phyloP scores from a whole-genome alignment of 2,888 invertebrate species.

The Drosophila monieri region DNA sequence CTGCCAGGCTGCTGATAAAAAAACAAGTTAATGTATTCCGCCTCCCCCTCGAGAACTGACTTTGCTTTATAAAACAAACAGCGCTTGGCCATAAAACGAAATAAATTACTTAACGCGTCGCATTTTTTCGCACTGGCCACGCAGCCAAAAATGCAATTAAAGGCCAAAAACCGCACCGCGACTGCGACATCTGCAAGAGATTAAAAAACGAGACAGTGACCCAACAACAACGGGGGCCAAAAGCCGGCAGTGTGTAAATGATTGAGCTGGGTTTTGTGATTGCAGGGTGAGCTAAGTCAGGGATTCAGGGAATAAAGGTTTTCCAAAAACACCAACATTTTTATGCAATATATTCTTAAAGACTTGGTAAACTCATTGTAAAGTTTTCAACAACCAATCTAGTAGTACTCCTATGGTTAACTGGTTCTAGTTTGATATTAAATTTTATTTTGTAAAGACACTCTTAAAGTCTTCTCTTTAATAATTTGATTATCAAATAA shows the following conservation, averaged over 20 bases:
- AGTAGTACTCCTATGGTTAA: too few species aligned
- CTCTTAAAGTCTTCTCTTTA: too few species aligned
- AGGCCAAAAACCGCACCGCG: constrained; percentile 47
- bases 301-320: not conserved
- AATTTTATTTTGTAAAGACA: too few species aligned
- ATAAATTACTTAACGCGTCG: constrained; percentile 63
- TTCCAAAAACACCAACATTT: not conserved
- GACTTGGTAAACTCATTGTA: not conserved
- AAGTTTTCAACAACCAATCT: not conserved
- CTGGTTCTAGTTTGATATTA: too few species aligned
- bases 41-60: constrained; percentile 16
- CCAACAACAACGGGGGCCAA: constrained; percentile 10
- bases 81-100: constrained; percentile 50
- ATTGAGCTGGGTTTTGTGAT: constrained; percentile 39
- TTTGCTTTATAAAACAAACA: constrained; percentile 28
- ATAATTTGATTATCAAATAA: not conserved
- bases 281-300: constrained; percentile 17
- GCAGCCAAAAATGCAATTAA: constrained; percentile 61
- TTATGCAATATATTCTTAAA: not conserved
- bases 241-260: constrained; percentile 37
- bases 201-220: constrained; percentile 41
- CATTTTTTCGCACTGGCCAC: constrained; percentile 50
- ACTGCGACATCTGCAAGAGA: constrained; percentile 57
- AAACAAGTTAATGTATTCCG: constrained; percentile 37
- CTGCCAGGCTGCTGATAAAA: constrained; percentile 21